Evolutionary conservation across 2,797 vertebrate genomes (phyloP).

Genomic region (Danio tinwini): DNA sequence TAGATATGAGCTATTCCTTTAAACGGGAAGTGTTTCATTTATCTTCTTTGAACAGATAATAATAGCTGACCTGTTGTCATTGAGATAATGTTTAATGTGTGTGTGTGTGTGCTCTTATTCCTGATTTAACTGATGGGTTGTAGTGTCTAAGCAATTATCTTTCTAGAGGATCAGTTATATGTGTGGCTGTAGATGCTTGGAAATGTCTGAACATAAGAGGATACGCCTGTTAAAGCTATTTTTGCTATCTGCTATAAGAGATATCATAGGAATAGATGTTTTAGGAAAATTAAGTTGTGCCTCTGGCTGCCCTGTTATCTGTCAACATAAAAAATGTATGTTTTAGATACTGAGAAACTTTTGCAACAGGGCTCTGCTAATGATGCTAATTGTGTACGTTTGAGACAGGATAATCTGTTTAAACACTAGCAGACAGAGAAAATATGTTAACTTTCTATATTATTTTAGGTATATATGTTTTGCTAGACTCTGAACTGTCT

Average conservation of each 20-base stretch:
- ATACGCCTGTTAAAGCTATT: neutral
- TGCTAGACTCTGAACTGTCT: neutral
- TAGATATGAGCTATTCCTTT: neutral
- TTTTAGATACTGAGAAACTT: neutral
- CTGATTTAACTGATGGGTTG: constrained; percentile 29
- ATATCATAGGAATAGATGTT: neutral
- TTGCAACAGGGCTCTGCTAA: neutral
- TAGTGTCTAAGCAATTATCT: neutral
- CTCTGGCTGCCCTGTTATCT: neutral
- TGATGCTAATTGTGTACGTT: neutral
- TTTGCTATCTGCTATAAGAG: neutral
- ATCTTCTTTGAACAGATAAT: neutral
- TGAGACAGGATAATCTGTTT: neutral
- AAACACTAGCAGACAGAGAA: neutral
- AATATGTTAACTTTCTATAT: neutral
- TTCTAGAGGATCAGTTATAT: neutral
- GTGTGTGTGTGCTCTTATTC: neutral
- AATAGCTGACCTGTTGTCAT: neutral
- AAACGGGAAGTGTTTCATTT: neutral
- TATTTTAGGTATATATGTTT: too few relatives aligned
- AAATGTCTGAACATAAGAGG: neutral
- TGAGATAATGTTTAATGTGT: neutral
- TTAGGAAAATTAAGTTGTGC: neutral
- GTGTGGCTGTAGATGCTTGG: neutral
- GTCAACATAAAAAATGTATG: neutral